Base-by-base conservation (phyloP, 1,140 invertebrate genomes). In the Saxidomus purpurata region DNA sequence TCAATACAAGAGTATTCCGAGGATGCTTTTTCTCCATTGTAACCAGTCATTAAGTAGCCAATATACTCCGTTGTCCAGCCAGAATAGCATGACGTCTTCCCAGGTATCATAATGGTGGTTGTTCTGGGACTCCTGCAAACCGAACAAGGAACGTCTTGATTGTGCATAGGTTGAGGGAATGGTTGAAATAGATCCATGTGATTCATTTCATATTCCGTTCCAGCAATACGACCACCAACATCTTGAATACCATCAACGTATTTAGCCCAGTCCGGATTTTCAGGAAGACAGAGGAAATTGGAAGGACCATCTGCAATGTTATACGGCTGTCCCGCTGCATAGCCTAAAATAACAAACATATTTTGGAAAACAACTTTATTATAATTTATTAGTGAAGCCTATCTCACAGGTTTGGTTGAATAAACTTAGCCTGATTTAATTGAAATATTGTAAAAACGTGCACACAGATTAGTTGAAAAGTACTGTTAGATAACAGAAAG, bases 101-200 rank as follows among this genome's bases (percentile, higher is more conserved):
- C 86, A 13, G 86, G 86, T 43, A 88, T 80, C 86, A 88, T 88
- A 8, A 88, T n/a, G 31, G 63, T 49, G 59, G 25, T 63, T 52
- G 59, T 22, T 13, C 86, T 31, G 1, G 55, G 43, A 52, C 25
- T 63, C 19, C 55, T 59, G 36, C 86, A 88, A 28, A 88, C 74
- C 0, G 28, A 55, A 43, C 86, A 88, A 19, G 86, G 77, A 1
- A 40, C 86, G n/a, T 88, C 86, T 17, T 88, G 49, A 25, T 88
- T n/a, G 43, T 49, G 15, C 11, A 80, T 31, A 55, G 40, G 11
- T 8, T 38, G 13, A 43, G 55, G 85, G 25, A 79, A 79, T 38
- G 76, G 76, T 22, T 79, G 19, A 79, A 87, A 36, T 76, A 0
- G 6, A 34, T 36, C 15, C 11, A 47, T 15, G 22, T 71, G 11